Evolutionary conservation across 2,888 invertebrate genomes (phyloP), one percentile per base, ranked within the genome.

Genomic region (Anoncus sp.): DNA sequence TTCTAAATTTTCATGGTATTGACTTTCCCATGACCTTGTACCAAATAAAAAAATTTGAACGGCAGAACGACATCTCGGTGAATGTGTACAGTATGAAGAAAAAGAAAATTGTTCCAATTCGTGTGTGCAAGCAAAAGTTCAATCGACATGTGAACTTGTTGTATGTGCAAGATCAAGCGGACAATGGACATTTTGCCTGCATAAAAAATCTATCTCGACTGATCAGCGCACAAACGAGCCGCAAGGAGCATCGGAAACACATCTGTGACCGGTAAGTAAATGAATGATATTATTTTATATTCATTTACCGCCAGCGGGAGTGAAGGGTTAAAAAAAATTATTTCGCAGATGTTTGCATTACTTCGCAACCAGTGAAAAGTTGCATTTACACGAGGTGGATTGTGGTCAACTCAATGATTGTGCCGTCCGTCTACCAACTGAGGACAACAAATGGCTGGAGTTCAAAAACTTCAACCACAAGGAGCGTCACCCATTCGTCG

Each of bases 311-410:
- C n/a, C n/a, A n/a, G n/a, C n/a, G n/a, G n/a, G n/a, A n/a, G n/a
- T n/a, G n/a, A n/a, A n/a, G n/a, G n/a, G n/a, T n/a, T n/a, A n/a
- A n/a, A 20, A 47, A 47, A 18, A n/a, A 20, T 47, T 18, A 47
- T 47, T 47, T 47, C 10, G 18, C 47, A 47, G 20, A 47, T 51
- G 53, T 14, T n/a, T 53, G 27, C 27, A 53, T n/a, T 53, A 53
- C 9, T 53, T 53, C 7, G 6, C 14, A 12, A 14, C 27, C 2
- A 7, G 4, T 6, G 57, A 27, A 3, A 57, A 57, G 6, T 7
- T 57, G 4, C n/a, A 12, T 4, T 0, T 6, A 1, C 60, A 60
- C 12, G 14, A 6, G 43, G 24, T 43, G 2, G 59, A 60, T 24
- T 60, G 43, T 3, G n/a, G 24, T 3, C 9, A 6, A n/a, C n/a